phyloP scores from a whole-genome alignment of 2,888 invertebrate genomes.

The Hirtodrosophila alboralis region DNA sequence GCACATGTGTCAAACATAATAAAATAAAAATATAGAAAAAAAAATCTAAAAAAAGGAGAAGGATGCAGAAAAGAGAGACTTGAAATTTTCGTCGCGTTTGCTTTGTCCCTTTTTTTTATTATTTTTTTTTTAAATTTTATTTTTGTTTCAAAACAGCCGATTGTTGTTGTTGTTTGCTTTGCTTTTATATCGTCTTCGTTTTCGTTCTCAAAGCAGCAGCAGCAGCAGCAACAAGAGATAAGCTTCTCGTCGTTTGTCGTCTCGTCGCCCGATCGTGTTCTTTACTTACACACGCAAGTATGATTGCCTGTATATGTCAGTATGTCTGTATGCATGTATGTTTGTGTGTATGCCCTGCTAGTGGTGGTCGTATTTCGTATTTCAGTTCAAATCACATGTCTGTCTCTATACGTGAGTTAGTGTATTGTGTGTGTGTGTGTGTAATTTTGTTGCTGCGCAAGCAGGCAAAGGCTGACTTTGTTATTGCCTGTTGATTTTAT shows the following conservation, averaged over 20 bases:
- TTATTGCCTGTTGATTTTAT: constrained; percentile 42
- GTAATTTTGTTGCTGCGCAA: constrained; percentile 71
- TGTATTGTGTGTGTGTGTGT: constrained; percentile 29
- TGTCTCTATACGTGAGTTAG: constrained; percentile 27
- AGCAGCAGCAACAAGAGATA: constrained; percentile 51
- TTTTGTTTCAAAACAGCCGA: constrained; percentile 61
- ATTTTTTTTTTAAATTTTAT: constrained; percentile 4
- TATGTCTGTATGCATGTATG: constrained; percentile 21
- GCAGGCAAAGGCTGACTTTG: constrained; percentile 44
- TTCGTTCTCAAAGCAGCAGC: constrained; percentile 43
- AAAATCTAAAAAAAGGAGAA: constrained; percentile 4
- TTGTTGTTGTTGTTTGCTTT: constrained; percentile 51
- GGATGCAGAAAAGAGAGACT: too few species aligned
- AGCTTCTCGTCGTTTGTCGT: constrained; percentile 62
- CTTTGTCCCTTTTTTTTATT: constrained; percentile 43
- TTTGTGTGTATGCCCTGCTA: constrained; percentile 40
- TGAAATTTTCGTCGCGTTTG: constrained; percentile 33
- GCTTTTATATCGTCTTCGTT: constrained; percentile 76
- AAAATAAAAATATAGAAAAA: not conserved
- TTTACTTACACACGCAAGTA: constrained; percentile 43
- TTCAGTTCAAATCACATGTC: constrained; percentile 72
- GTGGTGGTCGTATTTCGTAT: constrained; percentile 61
- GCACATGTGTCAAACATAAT: constrained; percentile 62
- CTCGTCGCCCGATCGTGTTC: constrained; percentile 52
- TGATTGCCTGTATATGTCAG: too few species aligned